Base-by-base conservation (phyloP, 2,797 vertebrate species). In the Gila robusta region DNA sequence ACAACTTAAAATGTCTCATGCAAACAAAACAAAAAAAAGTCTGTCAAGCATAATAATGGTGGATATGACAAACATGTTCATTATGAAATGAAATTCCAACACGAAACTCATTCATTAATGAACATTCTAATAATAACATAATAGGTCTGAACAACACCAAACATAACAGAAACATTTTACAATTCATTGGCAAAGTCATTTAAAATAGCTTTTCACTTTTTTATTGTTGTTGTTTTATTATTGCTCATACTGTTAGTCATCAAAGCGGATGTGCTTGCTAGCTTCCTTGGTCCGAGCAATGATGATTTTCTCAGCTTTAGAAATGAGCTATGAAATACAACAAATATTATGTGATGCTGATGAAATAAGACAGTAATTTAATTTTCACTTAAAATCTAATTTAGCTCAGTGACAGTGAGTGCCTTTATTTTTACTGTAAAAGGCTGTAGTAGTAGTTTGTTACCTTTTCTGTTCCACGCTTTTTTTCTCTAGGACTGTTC, bases 401-500 rank as follows among this genome's bases (percentile, higher is more conserved):
- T 80, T 32, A 67, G 17, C 72, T 16, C 23, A 23, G 17, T 14
- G 2, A n/a, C 32, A 32, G 32, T 52, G 19, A 32, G 12, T 52
- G 19, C 16, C 10, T 62, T 62, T 62, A 67, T 67, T 19, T 64
- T 62, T 26, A 70, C 47, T 81, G 28, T 74, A 23, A 47, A 67
- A 71, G 1, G 3, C 10, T 21, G 26, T 9, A 49, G 32, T 4
- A 62, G 59, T 1, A 9, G 1, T 37, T 72, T 37, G 87, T 92
- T 94, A 99, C 98, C 96, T 99, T 99, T 88, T 98, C 97, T 12
- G 97, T 98, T 2, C 98, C 98, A 17, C 98, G 90, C 85, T 96
- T 99, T 94, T 99, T 99, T 78, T 99, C 98, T 78, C 98, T 95
- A n/a, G 98, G 97, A 54, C 98, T 97, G 90, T 99, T 99, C 56